phyloP scores from a whole-genome alignment of 1,140 invertebrate genomes.

The Caenorhabditis briggsae region DNA sequence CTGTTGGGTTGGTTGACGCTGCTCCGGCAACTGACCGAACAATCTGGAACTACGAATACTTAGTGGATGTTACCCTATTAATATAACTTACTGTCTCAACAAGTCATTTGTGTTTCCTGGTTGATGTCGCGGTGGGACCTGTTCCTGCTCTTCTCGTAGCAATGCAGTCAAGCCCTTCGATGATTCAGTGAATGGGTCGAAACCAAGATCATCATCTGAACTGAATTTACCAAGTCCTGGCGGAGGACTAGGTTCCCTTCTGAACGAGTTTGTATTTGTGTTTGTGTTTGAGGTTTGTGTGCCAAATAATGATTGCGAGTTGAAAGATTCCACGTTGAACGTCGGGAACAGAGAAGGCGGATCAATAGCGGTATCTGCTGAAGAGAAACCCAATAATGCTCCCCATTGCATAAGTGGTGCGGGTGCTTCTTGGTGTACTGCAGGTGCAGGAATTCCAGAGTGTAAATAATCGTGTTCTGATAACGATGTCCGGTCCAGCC shows the following conservation, averaged over 20 bases:
- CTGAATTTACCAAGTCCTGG: constrained; percentile 28
- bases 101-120: constrained; percentile 4
- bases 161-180: constrained; percentile 72
- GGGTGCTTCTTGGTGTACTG: constrained; percentile 59
- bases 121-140: constrained; percentile 3
- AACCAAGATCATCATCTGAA: constrained; percentile 67
- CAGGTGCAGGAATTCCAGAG: constrained; percentile 48
- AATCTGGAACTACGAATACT: constrained; percentile 49
- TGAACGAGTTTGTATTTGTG: constrained; percentile 36
- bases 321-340: constrained; percentile 23
- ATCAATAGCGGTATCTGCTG: constrained; percentile 57
- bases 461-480: constrained; percentile 47
- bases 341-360: constrained; percentile 5
- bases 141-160: constrained; percentile 71
- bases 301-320: constrained; percentile 46
- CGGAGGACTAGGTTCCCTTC: constrained; percentile 35
- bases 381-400: constrained; percentile 63
- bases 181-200: constrained; percentile 73
- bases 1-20: constrained; percentile 33
- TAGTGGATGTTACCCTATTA: background rate
- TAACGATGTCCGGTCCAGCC: constrained; percentile 28
- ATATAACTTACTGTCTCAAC: constrained; percentile 11
- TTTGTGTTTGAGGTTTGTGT: constrained; percentile 30
- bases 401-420: constrained; percentile 65
- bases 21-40: constrained; percentile 15